phyloP scores from a whole-genome alignment of 2,797 vertebrate species.

The Merluccius polli region DNA sequence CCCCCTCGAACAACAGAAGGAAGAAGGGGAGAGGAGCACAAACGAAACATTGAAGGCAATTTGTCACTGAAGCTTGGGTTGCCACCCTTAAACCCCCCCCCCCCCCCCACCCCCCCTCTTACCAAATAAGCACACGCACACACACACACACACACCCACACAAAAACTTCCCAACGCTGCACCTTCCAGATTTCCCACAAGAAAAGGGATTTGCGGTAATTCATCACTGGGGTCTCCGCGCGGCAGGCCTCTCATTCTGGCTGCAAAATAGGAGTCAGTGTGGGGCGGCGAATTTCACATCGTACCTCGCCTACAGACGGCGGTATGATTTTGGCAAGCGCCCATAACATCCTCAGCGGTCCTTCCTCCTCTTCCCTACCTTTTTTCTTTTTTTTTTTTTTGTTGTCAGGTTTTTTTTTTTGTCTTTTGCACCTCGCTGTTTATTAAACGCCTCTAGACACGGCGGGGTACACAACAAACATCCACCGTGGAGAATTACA shows the following conservation, averaged over 20 bases:
- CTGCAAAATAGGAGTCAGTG: conserved; percentile 70
- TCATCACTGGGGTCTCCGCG: conserved; percentile 64
- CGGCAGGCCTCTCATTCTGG: conserved; percentile 66
- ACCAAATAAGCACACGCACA: no score
- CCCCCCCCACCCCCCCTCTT: conserved; percentile 18
- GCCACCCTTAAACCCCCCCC: conserved; percentile 27
- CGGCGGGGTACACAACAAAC: conserved; percentile 63
- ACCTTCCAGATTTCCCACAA: conserved; percentile 76
- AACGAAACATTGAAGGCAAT: conserved; percentile 79
- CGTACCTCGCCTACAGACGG: conserved; percentile 57
- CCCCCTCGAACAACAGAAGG: conserved; percentile 34
- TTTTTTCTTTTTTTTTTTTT: conserved; percentile 20
- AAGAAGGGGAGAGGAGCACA: conserved; percentile 65
- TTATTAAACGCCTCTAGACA: conserved; percentile 65
- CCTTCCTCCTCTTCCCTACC: conserved; percentile 25
- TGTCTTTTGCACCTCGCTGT: conserved; percentile 57
- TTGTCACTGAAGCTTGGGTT: conserved; percentile 72
- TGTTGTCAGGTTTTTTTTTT: not conserved
- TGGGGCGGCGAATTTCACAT: conserved; percentile 62
- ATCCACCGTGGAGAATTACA: conserved; percentile 61
- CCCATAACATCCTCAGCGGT: conserved; percentile 65
- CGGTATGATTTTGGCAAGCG: conserved; percentile 70
- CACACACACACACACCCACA: not conserved
- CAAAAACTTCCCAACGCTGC: conserved; percentile 33
- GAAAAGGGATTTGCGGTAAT: conserved; percentile 71